Evolutionary conservation across 1,140 invertebrate species (phyloP).

Genomic region (Brachionus rotundiformis): DNA sequence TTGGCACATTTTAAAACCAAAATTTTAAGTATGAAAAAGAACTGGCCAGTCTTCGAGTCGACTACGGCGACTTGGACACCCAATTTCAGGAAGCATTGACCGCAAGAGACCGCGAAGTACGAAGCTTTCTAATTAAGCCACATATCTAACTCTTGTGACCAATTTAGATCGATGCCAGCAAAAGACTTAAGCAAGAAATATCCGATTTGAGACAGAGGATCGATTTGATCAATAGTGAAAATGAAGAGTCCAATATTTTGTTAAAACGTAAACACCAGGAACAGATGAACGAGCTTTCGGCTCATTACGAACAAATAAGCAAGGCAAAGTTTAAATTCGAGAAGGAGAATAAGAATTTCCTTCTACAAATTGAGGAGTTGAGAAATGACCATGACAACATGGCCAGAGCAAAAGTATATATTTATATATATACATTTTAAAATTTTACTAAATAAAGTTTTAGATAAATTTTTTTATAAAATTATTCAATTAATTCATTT

Average conservation of each 20-base stretch:
- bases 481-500: too few species aligned
- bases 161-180: conserved; percentile 43
- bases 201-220: conserved; percentile 29
- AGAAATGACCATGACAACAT: conserved; percentile 28
- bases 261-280: conserved; percentile 40
- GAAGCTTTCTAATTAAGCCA: too few species aligned
- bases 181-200: conserved; percentile 43
- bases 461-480: not conserved
- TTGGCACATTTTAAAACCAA: not conserved
- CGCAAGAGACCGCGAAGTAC: conserved; percentile 38
- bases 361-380: conserved; percentile 49
- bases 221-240: conserved; percentile 1
- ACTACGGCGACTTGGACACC: conserved; percentile 30
- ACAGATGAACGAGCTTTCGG: conserved; percentile 38
- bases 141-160: too few species aligned
- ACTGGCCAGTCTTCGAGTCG: not conserved
- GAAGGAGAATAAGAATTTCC: conserved; percentile 49
- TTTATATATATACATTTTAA: not conserved
- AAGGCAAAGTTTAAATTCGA: conserved; percentile 29
- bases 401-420: conserved; percentile 22
- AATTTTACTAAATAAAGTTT: not conserved
- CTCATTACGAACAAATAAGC: conserved; percentile 31
- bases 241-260: conserved; percentile 25
- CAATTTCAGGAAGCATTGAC: conserved; percentile 40
- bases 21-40: conserved; percentile 46